Evolutionary conservation across 2,888 invertebrate genomes (phyloP).

Genomic region (Macrophya alboannulata): DNA sequence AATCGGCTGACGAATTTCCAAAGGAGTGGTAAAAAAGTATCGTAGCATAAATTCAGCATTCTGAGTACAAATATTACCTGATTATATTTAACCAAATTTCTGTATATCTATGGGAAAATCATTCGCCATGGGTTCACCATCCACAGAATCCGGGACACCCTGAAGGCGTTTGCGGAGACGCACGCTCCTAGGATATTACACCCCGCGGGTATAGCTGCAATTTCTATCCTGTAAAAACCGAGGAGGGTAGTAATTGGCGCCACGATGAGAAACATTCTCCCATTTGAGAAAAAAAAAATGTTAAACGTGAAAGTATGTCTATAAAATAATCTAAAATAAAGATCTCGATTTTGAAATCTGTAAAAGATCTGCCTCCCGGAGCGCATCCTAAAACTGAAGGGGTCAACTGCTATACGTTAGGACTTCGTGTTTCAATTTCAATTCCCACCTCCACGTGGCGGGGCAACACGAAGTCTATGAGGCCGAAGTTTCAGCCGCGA

Average conservation of each 20-base stretch:
- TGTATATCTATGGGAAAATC: constrained; percentile 19
- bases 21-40: not conserved
- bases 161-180: constrained; percentile 38
- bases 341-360: constrained; percentile 9
- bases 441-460: constrained; percentile 54
- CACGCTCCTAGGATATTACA: constrained; percentile 41
- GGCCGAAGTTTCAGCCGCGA: constrained; percentile 54
- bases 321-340: not conserved
- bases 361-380: constrained; percentile 32
- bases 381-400: constrained; percentile 8
- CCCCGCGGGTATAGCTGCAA: constrained; percentile 34
- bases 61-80: too few species aligned
- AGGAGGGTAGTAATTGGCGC: not conserved
- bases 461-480: constrained; percentile 41
- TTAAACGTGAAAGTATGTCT: not conserved
- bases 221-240: not conserved
- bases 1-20: not conserved
- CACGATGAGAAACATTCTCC: not conserved
- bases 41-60: not conserved
- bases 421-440: constrained; percentile 48
- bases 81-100: not conserved
- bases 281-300: not conserved
- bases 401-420: not conserved
- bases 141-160: not conserved
- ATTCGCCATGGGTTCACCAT: not conserved